A percentile compares a stretch with the other conserved stretches of the same genome.
Evolutionary conservation across 1,140 invertebrate species (phyloP).

Genomic region (Drosophila melanogaster): DNA sequence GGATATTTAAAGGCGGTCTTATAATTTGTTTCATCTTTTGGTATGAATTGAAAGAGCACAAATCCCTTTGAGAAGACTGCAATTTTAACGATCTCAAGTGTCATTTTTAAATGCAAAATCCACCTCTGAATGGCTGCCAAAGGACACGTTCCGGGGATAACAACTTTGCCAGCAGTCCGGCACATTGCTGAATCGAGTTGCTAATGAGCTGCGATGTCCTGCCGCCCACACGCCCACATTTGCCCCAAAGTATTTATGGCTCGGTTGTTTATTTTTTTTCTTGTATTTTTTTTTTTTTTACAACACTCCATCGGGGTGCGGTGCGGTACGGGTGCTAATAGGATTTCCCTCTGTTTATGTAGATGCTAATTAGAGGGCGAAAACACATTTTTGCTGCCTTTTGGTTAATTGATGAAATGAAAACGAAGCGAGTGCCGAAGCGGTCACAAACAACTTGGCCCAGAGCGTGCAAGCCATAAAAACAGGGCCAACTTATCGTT

Average conservation of each 20-base stretch:
- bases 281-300: slow-evolving; percentile 27
- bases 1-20: not conserved
- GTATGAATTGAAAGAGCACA: too few species aligned
- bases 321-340: slow-evolving; percentile 51
- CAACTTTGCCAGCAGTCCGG: not conserved
- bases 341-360: slow-evolving; percentile 79
- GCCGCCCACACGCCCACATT: slow-evolving; percentile 29
- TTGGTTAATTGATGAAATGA: slow-evolving; percentile 81
- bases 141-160: not conserved
- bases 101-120: not conserved
- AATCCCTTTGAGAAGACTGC: not conserved
- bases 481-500: slow-evolving; percentile 60
- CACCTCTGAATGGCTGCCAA: not conserved
- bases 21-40: not conserved
- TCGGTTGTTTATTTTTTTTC: slow-evolving; percentile 15
- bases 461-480: slow-evolving; percentile 35
- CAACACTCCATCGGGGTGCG: slow-evolving; percentile 5
- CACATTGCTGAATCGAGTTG: slow-evolving; percentile 6
- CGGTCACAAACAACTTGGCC: slow-evolving; percentile 40
- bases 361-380: slow-evolving; percentile 78
- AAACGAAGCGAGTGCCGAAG: slow-evolving; percentile 37
- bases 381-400: slow-evolving; percentile 76
- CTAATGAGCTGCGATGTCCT: slow-evolving; percentile 53
- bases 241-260: slow-evolving; percentile 44
- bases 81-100: not conserved